These are phyloP conservation scores for Stictonetta naevosa DNA, from an alignment of 2,113 vertebrate genomes.

Conservation along the genomic window DNA sequence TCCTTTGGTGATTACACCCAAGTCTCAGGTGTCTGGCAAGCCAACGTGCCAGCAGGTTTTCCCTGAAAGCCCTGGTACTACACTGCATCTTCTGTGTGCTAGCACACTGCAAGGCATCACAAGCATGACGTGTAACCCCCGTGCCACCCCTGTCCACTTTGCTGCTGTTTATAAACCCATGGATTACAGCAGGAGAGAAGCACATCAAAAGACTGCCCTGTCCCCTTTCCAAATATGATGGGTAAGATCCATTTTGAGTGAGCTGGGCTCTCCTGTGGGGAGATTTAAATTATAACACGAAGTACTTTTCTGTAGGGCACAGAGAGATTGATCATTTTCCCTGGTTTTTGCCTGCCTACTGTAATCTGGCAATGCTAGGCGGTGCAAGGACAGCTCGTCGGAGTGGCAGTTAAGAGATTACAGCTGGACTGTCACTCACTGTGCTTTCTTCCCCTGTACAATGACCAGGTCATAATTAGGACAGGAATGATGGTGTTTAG, in stretches of 20 bases:
- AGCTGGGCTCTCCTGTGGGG: neutral
- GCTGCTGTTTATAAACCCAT: neutral
- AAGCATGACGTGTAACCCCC: neutral
- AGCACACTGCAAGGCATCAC: neutral
- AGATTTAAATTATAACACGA: neutral
- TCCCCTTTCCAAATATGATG: neutral
- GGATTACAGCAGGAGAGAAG: neutral
- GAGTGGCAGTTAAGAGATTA: slow-evolving; percentile 69
- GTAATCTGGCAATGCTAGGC: slow-evolving; percentile 12
- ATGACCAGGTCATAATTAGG: slow-evolving; percentile 65
- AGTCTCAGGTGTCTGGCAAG: neutral
- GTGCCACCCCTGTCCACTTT: neutral
- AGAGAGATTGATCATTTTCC: slow-evolving; percentile 28
- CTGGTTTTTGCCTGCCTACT: neutral
- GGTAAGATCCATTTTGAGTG: neutral
- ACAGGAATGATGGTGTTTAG: slow-evolving; percentile 44
- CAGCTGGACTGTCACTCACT: slow-evolving; percentile 42
- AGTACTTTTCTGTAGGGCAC: neutral
- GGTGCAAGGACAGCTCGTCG: slow-evolving; percentile 48
- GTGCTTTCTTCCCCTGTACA: slow-evolving; percentile 23
- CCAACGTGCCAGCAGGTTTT: neutral
- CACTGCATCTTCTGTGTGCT: neutral
- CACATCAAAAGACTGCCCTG: neutral
- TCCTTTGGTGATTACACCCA: neutral
- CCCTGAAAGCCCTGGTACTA: neutral